These are phyloP conservation scores for Sphaerodactylus townsendi DNA, from an alignment of 2,113 vertebrate species.

Conservation along the genomic window DNA sequence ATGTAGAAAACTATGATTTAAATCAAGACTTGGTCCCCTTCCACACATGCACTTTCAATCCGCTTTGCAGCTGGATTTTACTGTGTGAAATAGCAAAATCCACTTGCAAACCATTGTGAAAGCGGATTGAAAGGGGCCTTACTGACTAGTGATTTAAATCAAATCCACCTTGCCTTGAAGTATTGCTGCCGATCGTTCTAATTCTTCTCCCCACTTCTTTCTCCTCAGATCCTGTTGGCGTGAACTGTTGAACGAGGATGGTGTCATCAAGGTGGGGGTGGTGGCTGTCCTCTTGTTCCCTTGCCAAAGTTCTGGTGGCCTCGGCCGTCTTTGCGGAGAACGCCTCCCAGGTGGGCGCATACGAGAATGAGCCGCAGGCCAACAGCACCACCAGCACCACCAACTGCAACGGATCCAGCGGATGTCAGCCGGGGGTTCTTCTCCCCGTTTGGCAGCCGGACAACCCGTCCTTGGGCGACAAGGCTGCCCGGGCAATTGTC, in stretches of 20 bases:
- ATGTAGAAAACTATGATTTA: too few species aligned
- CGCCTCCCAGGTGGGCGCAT: conserved; percentile 16
- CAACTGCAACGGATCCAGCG: conserved; percentile 61
- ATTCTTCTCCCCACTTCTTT: neutral
- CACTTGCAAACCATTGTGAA: too few species aligned
- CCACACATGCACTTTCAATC: too few species aligned
- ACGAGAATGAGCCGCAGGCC: conserved; percentile 27
- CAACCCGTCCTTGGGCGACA: conserved; percentile 78
- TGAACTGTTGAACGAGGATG: neutral
- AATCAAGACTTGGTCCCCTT: too few species aligned
- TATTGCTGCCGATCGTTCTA: too few species aligned
- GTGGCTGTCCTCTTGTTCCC: conserved; percentile 33
- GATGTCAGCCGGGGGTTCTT: conserved; percentile 83
- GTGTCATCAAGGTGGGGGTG: neutral
- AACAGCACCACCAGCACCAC: neutral
- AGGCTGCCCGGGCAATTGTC: conserved; percentile 84
- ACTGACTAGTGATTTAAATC: too few species aligned
- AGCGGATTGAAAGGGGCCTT: too few species aligned
- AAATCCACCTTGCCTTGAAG: neutral
- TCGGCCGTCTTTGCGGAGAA: conserved; percentile 44
- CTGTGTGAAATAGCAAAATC: too few species aligned
- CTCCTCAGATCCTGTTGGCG: neutral
- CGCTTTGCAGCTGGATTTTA: too few species aligned
- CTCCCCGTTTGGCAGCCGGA: conserved; percentile 88
- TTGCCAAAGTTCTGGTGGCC: conserved; percentile 53